phyloP scores from a whole-genome alignment of 2,888 invertebrate genomes.

The Platycheirus albimanus region DNA sequence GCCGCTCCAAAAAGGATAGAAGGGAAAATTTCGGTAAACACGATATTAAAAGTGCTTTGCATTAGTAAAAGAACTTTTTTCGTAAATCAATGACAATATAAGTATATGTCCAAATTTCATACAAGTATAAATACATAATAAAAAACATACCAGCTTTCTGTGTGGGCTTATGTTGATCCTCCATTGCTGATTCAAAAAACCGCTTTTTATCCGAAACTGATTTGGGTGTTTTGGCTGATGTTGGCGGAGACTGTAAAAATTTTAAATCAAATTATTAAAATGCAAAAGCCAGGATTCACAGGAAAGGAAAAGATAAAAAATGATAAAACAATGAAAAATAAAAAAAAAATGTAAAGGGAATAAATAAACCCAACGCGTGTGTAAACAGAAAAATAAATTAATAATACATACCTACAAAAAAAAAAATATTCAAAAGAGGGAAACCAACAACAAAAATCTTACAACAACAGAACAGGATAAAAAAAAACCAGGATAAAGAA shows the following conservation, averaged over 20 bases:
- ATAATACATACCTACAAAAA: no score
- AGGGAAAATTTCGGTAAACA: no score
- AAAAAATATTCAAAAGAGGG: background rate
- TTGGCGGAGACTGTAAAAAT: constrained; percentile 84
- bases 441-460: constrained; percentile 29
- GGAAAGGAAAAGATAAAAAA: constrained; percentile 20
- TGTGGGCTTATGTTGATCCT: constrained; percentile 93
- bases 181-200: constrained; percentile 98
- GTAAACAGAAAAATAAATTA: background rate
- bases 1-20: no score
- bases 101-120: no score
- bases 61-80: no score
- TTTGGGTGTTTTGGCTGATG: constrained; percentile 89
- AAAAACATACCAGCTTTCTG: constrained; percentile 89
- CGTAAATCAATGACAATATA: no score
- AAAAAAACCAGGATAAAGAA: constrained; percentile 29
- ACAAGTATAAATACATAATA: background rate
- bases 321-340: constrained; percentile 35
- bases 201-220: constrained; percentile 96
- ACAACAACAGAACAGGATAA: constrained; percentile 59
- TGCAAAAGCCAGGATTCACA: constrained; percentile 65
- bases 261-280: constrained; percentile 30
- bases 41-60: no score
- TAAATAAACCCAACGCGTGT: constrained; percentile 3
- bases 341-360: constrained; percentile 3